Percentiles rank a stretch among this genome's conserved stretches.
Evolutionary conservation across 2,113 vertebrate species (phyloP).

Genomic region (Ciconia boyciana): DNA sequence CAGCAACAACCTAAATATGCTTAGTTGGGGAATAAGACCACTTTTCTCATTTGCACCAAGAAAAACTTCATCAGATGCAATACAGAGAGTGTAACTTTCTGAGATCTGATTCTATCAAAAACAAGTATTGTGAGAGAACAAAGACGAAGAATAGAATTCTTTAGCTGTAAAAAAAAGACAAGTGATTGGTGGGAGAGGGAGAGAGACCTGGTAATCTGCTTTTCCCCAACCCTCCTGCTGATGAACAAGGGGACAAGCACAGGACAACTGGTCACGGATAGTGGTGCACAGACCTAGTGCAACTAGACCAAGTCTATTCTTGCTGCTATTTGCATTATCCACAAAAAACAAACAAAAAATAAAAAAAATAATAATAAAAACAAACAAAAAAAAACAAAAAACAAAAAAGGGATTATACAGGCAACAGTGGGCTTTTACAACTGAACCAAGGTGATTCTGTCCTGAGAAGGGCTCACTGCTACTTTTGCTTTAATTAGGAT

Average conservation of each 20-base stretch:
- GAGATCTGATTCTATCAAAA: not conserved
- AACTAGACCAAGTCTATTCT: not conserved
- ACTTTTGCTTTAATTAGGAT: constrained; percentile 45
- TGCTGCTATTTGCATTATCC: not conserved
- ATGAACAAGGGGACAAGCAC: not conserved
- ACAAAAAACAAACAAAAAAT: not conserved
- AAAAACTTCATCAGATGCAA: not conserved
- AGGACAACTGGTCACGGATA: not conserved
- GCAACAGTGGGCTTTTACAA: not conserved
- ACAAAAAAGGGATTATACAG: not conserved
- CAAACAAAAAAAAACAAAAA: not conserved
- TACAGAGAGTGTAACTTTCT: not conserved
- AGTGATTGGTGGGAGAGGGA: not conserved
- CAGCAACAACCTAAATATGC: not conserved
- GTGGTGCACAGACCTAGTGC: not conserved
- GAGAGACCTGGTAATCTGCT: not conserved
- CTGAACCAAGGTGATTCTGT: not conserved
- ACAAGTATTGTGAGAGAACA: not conserved
- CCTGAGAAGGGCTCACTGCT: not conserved
- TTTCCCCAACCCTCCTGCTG: not conserved
- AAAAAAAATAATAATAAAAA: too few relatives aligned
- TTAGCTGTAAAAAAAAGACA: not conserved
- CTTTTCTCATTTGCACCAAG: not conserved
- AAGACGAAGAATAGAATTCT: not conserved
- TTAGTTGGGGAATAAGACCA: not conserved